Conservation (phyloP, 2,113 vertebrate genomes). For the Myiozetetes cayanensis region DNA sequence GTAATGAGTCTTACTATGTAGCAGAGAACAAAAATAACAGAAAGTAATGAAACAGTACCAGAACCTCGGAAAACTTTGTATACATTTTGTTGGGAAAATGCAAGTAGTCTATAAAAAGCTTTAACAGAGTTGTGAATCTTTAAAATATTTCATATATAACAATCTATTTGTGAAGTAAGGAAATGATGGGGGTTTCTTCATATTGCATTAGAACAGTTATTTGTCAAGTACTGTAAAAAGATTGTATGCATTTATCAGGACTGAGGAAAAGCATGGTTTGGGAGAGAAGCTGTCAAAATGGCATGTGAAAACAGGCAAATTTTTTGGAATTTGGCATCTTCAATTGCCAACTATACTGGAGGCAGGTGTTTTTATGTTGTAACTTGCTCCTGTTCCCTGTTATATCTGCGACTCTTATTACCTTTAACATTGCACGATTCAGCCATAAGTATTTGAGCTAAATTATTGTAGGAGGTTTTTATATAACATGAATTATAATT, state of each 20-base stretch:
- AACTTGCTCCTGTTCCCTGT: neutral
- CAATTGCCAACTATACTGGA: neutral
- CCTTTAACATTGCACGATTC: neutral
- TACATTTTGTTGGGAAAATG: conserved; percentile 22
- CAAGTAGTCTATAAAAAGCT: neutral
- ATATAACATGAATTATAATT: neutral
- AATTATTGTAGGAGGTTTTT: neutral
- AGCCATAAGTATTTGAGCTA: neutral
- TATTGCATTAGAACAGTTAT: neutral
- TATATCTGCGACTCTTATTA: neutral
- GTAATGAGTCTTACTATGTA: neutral
- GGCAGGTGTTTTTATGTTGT: neutral
- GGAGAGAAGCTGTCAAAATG: neutral
- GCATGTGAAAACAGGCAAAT: neutral
- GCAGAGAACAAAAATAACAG: neutral
- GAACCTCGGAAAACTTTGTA: neutral
- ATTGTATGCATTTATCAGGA: neutral
- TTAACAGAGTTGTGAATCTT: neutral
- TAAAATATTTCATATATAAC: neutral
- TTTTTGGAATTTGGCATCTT: neutral
- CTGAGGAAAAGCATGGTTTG: neutral
- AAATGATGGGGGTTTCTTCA: neutral
- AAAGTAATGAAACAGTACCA: neutral
- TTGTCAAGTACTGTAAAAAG: neutral
- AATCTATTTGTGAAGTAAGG: neutral